Conservation (phyloP, 2,888 invertebrate genomes). For the Heliconius aoede region DNA sequence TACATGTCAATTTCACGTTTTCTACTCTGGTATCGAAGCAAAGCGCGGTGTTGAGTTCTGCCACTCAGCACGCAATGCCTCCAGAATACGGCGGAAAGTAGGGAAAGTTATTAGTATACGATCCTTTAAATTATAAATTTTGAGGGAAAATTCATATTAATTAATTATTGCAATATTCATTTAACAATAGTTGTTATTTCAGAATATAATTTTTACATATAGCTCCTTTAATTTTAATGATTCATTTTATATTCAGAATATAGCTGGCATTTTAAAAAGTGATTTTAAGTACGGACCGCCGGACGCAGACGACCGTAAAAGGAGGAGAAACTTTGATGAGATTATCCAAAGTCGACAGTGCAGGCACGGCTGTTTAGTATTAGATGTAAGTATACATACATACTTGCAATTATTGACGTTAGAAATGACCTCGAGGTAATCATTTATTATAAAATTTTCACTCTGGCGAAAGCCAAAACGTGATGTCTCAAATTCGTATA, state of each 20-base stretch:
- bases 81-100: too few relatives aligned
- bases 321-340: constrained; percentile 58
- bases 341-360: constrained; percentile 59
- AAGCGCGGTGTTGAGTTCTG: too few relatives aligned
- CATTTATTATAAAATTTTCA: background rate
- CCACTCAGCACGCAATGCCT: too few relatives aligned
- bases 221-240: constrained; percentile 9
- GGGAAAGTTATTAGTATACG: too few relatives aligned
- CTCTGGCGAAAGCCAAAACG: background rate
- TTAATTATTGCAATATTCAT: too few relatives aligned
- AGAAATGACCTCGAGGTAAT: background rate
- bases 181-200: too few relatives aligned
- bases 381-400: constrained; percentile 62
- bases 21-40: too few relatives aligned
- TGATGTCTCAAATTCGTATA: too few relatives aligned
- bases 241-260: constrained; percentile 56
- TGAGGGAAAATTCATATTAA: too few relatives aligned
- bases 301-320: constrained; percentile 60
- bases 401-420: background rate
- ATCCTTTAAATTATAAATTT: too few relatives aligned
- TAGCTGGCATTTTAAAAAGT: constrained; percentile 58
- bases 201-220: background rate
- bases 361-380: constrained; percentile 60
- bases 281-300: constrained; percentile 64
- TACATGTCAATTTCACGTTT: too few relatives aligned